phyloP scores from a whole-genome alignment of 2,888 invertebrate genomes.

The Globia sparganii region DNA sequence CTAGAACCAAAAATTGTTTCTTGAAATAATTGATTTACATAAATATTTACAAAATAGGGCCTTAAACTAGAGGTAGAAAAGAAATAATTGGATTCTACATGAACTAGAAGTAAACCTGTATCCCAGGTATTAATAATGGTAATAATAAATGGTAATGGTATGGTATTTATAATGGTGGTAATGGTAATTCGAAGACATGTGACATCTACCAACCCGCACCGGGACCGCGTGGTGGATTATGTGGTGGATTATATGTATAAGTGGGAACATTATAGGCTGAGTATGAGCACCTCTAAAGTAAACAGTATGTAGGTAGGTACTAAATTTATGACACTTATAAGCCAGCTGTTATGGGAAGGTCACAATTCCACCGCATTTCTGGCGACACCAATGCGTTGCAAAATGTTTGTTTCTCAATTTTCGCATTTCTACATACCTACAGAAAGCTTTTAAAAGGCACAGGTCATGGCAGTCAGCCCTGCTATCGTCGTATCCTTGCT shows the following conservation, averaged over 20 bases:
- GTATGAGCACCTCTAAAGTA: constrained; percentile 11
- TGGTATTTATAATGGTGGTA: too few species aligned
- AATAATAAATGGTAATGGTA: too few species aligned
- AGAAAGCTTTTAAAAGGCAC: constrained; percentile 35
- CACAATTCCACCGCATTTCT: constrained; percentile 17
- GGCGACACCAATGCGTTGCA: constrained; percentile 37
- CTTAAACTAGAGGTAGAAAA: too few species aligned
- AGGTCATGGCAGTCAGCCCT: constrained; percentile 38
- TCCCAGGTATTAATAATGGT: too few species aligned
- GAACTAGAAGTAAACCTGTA: too few species aligned
- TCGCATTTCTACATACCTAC: constrained; percentile 39
- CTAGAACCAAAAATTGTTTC: too few species aligned
- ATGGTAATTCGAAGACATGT: background rate
- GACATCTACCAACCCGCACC: background rate
- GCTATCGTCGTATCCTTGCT: background rate
- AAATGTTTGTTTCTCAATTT: constrained; percentile 41
- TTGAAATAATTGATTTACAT: too few species aligned
- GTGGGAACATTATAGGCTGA: background rate
- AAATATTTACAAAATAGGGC: too few species aligned
- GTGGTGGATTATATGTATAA: too few species aligned
- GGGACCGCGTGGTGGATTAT: background rate
- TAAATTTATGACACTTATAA: constrained; percentile 23
- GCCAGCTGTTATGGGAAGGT: constrained; percentile 32
- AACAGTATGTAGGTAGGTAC: constrained; percentile 6
- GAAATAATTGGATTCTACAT: too few species aligned